Evolutionary conservation across 2,797 vertebrate species (phyloP), one percentile per base, ranked within the genome.

Genomic region (Diplodus sargus): DNA sequence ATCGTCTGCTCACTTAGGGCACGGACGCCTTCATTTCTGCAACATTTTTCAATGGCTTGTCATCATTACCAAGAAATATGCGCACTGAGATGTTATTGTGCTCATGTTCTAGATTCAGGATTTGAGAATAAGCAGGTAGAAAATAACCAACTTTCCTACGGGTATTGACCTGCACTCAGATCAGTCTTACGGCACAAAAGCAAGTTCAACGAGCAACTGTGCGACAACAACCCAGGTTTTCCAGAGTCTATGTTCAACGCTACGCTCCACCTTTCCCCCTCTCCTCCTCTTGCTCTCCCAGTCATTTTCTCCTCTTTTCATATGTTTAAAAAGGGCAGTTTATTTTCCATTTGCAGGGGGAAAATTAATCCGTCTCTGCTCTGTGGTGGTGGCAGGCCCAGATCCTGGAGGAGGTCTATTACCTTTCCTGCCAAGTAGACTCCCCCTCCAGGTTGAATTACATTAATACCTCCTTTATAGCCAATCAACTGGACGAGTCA

Each of bases 141-240:
- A 95, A 96, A 95, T 93, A 95, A 96, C 95, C 93, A 76, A 93
- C 90, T 93, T 90, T 95, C 91, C 92, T 90, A 22, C n/a, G 93
- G 93, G 93, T 87, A 91, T 79, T 90, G 85, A 91, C 92, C 87
- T 70, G 90, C 82, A 92, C 93, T 87, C 77, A 88, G 87, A 91
- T 87, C 81, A 88, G 77, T 85, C 87, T 86, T 86, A 66, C 43
- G 85, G 90, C 92, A 94, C 78, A 84, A 92, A 90, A 91, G 82
- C 85, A 85, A 87, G 88, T 94, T 94, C 83, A 48, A 89, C 80
- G 89, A 94, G 92, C 86, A 89, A 84, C 79, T 89, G 87, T 89
- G 93, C n/a, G 64, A 94, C 78, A 92, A 90, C 51, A 92, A 90
- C 51, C 67, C 61, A 69, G 68, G 78, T 88, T 90, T 68, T 94